phyloP scores from a whole-genome alignment of 2,888 invertebrate genomes.

The Cerceris rybyensis region DNA sequence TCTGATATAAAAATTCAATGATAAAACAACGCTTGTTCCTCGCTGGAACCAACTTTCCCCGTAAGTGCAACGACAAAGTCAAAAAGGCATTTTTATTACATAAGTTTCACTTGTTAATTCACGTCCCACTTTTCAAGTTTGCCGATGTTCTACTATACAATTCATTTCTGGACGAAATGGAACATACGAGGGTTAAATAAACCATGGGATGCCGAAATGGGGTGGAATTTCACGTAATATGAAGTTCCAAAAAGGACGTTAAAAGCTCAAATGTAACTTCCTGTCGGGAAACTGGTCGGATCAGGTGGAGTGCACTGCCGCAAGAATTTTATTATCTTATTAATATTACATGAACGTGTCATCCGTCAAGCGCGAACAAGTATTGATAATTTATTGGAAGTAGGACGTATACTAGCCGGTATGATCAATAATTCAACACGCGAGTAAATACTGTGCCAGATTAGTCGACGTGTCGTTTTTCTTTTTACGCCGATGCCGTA shows the following conservation, averaged over 20 bases:
- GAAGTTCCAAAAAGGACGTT: not conserved
- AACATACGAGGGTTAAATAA: no score
- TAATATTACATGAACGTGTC: slow-evolving; percentile 53
- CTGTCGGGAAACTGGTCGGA: slow-evolving; percentile 23
- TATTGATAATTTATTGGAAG: slow-evolving; percentile 42
- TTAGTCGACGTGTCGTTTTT: not conserved
- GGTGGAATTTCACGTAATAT: no score
- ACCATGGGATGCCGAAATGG: no score
- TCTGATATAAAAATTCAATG: no score
- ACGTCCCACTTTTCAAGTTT: no score
- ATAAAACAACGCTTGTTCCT: no score
- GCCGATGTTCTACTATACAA: no score
- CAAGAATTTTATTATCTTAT: slow-evolving; percentile 46
- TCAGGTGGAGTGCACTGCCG: slow-evolving; percentile 39
- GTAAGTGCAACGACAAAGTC: no score
- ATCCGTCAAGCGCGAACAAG: slow-evolving; percentile 30
- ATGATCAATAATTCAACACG: slow-evolving; percentile 42
- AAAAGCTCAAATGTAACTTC: not conserved
- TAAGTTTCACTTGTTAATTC: no score
- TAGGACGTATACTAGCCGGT: slow-evolving; percentile 11
- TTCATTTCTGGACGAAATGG: no score
- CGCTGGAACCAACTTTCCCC: no score
- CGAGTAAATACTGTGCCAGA: slow-evolving; percentile 30
- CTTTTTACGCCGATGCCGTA: not conserved
- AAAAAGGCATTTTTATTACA: no score